Evolutionary conservation across 2,888 invertebrate genomes (phyloP).

Genomic region (Melitaea athalia): DNA sequence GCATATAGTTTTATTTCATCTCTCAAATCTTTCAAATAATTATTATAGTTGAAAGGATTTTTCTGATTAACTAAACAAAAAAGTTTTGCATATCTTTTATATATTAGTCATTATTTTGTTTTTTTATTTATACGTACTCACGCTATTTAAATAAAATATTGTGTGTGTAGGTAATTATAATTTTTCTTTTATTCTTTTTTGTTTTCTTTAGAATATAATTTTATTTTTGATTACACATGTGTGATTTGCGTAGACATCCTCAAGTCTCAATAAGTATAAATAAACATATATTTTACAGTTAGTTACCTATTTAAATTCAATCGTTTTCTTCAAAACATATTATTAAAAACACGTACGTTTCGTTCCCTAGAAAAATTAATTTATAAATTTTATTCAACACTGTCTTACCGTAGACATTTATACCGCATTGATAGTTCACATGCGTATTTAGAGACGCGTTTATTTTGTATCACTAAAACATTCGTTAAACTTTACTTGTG

Average conservation of each 20-base stretch:
- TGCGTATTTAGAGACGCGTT: neutral
- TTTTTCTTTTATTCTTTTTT: too few relatives aligned
- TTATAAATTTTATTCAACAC: slow-evolving; percentile 14
- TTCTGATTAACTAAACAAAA: too few relatives aligned
- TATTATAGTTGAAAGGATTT: too few relatives aligned
- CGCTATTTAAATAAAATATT: too few relatives aligned
- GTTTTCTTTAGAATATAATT: too few relatives aligned
- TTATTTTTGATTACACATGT: too few relatives aligned
- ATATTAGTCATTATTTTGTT: too few relatives aligned
- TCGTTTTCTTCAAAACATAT: neutral
- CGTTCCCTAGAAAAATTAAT: slow-evolving; percentile 9
- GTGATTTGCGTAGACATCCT: too few relatives aligned
- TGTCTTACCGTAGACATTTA: slow-evolving; percentile 11
- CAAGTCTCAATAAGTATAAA: neutral
- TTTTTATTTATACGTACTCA: too few relatives aligned
- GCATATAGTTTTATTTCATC: slow-evolving; percentile 8
- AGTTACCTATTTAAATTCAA: neutral
- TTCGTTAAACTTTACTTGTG: neutral
- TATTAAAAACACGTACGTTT: neutral
- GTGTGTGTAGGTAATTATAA: too few relatives aligned
- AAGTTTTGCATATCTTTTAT: too few relatives aligned
- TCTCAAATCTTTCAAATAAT: neutral
- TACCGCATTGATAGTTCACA: slow-evolving; percentile 11
- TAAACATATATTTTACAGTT: neutral
- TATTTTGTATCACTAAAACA: neutral